Evolutionary conservation across 2,797 vertebrate genomes (phyloP), one percentile per base, ranked within the genome.

Genomic region (Pampus argenteus): DNA sequence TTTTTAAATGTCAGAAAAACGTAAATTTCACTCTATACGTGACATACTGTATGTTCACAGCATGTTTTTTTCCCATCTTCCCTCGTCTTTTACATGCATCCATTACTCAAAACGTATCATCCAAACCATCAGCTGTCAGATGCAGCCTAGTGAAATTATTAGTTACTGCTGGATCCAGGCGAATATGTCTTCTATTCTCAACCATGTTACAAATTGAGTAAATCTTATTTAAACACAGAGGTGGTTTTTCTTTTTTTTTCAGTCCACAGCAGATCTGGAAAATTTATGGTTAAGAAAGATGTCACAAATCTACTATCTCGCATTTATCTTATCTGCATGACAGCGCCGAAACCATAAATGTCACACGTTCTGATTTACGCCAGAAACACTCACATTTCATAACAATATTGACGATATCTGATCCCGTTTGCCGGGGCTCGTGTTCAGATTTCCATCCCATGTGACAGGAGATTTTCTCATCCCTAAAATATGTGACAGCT

Each of bases 401-500:
- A 60, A 47, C 48, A 44, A 9, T 3, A 31, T 2, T 8, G 13
- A 17, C 51, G 68, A 76, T 56, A 79, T 75, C 49, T 31, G 45
- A 84, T 38, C 64, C 50, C n/a, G 62, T 78, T 79, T 66, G n/a
- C 8, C 2, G 52, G 52, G 51, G 38, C 71, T 58, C 25, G 2
- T 40, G 56, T 61, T 70, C 62, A 55, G 25, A 67, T 65, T 74
- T 69, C 57, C 52, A 38, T 38, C 28, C 45, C 18, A 26, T 58
- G 36, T 36, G 34, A 40, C 9, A 54, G 50, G 48, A 48, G 72
- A 86, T 80, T 79, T 59, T 83, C 72, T 78, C 83, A 86, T 75
- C 66, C 29, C 56, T 66, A 56, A 90, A 84, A 60, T 70, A 83
- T 88, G 82, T 80, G 90, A 82, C 86, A 87, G 65, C 76, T 64